Evolutionary conservation across 2,888 invertebrate species (phyloP), one percentile per base, ranked within the genome.

Genomic region (Frankliniella fusca): DNA sequence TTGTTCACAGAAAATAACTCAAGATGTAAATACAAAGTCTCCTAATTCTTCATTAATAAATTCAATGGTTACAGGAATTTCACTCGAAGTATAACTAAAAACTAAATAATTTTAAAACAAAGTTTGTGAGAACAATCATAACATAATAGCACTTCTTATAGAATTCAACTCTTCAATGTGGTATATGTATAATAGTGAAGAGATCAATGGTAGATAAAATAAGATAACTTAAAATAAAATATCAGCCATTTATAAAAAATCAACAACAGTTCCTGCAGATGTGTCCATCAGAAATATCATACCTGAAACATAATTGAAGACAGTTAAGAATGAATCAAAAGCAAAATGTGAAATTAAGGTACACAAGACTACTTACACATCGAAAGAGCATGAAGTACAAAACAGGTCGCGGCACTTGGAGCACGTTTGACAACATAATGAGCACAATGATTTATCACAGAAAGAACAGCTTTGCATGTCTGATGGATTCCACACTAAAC

Each of bases 261-360:
- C 27, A 76, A 27, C 70, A 76, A 27, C 70, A 76, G 27, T 76
- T 76, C 27, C 70, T 76, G 12, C 70, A 76, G 70, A 76, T 76
- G 10, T 27, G 27, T 27, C 70, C 70, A 10, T 76, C 70, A 27
- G 70, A 27, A 27, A 8, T 12, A 76, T 76, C 70, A 76, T 76
- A 76, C 70, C 70, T 76, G 27, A 76, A 27, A 27, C 9, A 76
- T 10, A 12, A 70, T 70, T 10, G n/a, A 76, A 76, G 27, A 27
- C 70, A 2, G 18, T 76, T 23, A 76, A 27, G 38, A 38, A 38
- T 38, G 38, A 38, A 38, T 5, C 38, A 27, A 9, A 11, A 76
- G 10, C 27, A 70, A 23, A 9, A 76, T 12, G 9, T 76, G 23
- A 23, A 54, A 54, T 20, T 76, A n/a, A 76, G 12, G 0, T 76